phyloP scores from a whole-genome alignment of 2,888 invertebrate species.

The Chrysolina oricalcia region DNA sequence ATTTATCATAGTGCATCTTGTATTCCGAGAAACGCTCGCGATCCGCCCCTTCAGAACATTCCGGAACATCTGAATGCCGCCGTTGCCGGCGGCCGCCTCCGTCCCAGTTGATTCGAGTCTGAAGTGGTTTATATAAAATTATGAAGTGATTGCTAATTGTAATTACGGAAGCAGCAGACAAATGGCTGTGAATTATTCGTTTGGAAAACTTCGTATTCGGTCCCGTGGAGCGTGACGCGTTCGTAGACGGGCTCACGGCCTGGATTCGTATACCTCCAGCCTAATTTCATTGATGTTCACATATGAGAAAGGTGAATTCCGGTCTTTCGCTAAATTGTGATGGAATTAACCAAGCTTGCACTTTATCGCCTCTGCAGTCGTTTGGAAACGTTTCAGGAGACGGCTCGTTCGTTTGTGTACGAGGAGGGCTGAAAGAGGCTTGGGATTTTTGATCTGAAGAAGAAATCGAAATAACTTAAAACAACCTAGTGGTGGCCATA shows the following conservation, averaged over 20 bases:
- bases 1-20: not conserved
- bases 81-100: not conserved
- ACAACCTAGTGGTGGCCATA: no score
- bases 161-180: conserved; percentile 23
- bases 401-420: not conserved
- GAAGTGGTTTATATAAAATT: conserved; percentile 29
- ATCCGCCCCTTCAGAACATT: not conserved
- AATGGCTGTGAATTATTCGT: conserved; percentile 25
- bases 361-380: conserved; percentile 21
- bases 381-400: conserved; percentile 13
- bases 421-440: not conserved
- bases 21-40: not conserved
- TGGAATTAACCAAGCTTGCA: conserved; percentile 8
- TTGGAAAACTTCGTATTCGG: conserved; percentile 25
- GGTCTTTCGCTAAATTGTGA: conserved; percentile 8
- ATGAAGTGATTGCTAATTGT: conserved; percentile 35
- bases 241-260: not conserved
- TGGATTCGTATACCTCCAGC: not conserved
- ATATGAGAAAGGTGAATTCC: conserved; percentile 9
- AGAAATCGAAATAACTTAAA: no score
- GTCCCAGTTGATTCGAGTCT: conserved; percentile 8
- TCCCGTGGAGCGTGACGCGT: conserved; percentile 12
- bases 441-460: not conserved
- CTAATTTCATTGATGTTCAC: conserved; percentile 14
- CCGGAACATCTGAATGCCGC: not conserved